Evolutionary conservation across 2,113 vertebrate genomes (phyloP).

Genomic region (Istiophorus platypterus): DNA sequence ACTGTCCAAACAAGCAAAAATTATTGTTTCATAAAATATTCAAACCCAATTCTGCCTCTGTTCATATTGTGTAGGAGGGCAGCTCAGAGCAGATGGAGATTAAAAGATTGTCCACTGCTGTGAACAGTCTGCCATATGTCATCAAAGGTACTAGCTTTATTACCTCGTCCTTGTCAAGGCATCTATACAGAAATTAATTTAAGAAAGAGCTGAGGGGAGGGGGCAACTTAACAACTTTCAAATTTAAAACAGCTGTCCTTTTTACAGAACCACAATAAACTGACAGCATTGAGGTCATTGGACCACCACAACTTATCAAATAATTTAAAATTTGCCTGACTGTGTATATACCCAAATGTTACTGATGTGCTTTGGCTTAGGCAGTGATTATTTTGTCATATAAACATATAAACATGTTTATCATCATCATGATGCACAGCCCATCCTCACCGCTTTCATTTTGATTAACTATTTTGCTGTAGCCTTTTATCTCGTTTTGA

Average conservation of each 20-base stretch:
- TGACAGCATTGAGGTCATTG: not conserved
- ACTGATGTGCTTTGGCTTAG: not conserved
- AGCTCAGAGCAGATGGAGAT: slow-evolving; percentile 40
- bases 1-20: not conserved
- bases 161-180: slow-evolving; percentile 26
- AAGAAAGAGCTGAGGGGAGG: slow-evolving; percentile 30
- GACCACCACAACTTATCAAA: slow-evolving; percentile 3
- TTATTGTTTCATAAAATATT: not conserved
- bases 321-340: not conserved
- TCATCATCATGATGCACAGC: not conserved
- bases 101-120: slow-evolving; percentile 37
- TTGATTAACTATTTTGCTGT: not conserved
- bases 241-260: slow-evolving; percentile 69
- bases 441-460: not conserved
- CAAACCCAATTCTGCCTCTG: not conserved
- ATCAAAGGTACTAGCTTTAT: slow-evolving; percentile 51
- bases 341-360: not conserved
- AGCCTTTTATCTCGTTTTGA: not conserved
- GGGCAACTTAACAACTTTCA: slow-evolving; percentile 47
- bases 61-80: not conserved
- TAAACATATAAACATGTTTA: not conserved
- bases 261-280: slow-evolving; percentile 15
- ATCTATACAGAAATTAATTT: slow-evolving; percentile 44
- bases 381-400: not conserved
- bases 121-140: slow-evolving; percentile 57